Evolutionary conservation across 2,888 invertebrate species (phyloP), one percentile per base, ranked within the genome.

Genomic region (Perdita meconis): DNA sequence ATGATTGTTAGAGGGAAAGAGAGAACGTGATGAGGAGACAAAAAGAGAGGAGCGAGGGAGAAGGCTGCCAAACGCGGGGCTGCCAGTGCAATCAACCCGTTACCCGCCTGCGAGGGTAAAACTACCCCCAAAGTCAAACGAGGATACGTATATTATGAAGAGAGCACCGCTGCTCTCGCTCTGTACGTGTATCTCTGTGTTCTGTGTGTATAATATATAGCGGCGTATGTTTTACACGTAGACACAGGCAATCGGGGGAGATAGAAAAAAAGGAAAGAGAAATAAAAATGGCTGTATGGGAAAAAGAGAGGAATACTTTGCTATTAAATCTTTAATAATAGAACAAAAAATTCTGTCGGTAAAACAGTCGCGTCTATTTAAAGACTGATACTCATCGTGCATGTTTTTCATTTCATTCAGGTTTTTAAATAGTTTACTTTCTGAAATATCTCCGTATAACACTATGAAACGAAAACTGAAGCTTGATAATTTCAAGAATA

Each of bases 1-100:
- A 69, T 36, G 73, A 71, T 73, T 40, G 70, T 47, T 57, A 66
- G 74, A 64, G 68, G 55, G 24, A 42, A n/a, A 34, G 50, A 36
- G 70, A 38, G 34, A 42, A 6, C 1, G 59, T 19, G 69, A 79
- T 65, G 63, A 81, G 72, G 74, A 55, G 73, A 83, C 70, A 77
- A 59, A 75, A 59, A 72, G 59, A 78, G 79, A 44, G 66, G 72
- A 69, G 69, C 73, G 42, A 80, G 74, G 44, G 82, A 84, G 86
- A 81, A 63, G 71, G 80, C 72, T 81, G 84, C 85, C 83, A 84
- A 87, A 84, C 75, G 87, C 84, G 87, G 86, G 88, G 88, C 87
- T 88, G 89, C 84, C 89, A 89, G 92, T 91, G 91, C 91, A 91
- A 92, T 92, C 92, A 92, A 92, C 92, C 90, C 91, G 89, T 87